These are phyloP conservation scores for Phaethornis superciliosus DNA, from an alignment of 2,113 vertebrate genomes.

Conservation along the genomic window DNA sequence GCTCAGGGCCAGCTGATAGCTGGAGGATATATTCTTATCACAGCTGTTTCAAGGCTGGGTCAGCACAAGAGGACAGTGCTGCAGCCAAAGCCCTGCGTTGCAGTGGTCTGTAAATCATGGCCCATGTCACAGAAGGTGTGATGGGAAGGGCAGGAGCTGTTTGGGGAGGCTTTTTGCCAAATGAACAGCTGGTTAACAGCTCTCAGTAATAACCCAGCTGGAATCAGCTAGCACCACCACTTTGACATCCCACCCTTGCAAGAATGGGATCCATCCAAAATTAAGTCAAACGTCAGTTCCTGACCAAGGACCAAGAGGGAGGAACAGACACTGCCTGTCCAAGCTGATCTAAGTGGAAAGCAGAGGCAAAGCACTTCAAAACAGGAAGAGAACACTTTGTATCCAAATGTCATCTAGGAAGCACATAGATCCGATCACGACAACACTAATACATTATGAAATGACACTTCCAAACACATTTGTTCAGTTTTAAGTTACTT, in stretches of 20 bases:
- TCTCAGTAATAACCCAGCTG: background rate
- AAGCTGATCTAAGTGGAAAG: background rate
- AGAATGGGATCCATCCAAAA: background rate
- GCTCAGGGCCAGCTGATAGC: accelerated
- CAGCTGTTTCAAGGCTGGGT: background rate
- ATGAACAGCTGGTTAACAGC: background rate
- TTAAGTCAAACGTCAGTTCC: background rate
- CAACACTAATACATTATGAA: accelerated
- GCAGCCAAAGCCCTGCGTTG: accelerated
- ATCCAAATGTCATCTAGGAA: accelerated
- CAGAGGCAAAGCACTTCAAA: background rate
- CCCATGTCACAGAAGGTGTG: accelerated
- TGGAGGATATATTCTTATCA: accelerated
- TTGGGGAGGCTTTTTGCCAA: no score
- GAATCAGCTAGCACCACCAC: background rate
- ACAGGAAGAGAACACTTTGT: accelerated
- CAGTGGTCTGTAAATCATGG: background rate
- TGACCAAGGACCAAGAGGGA: background rate
- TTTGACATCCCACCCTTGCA: background rate
- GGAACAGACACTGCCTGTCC: accelerated
- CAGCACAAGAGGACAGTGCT: accelerated
- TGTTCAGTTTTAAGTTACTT: background rate
- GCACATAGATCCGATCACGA: accelerated
- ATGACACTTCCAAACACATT: background rate
- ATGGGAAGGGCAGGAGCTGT: background rate